Percentiles rank a stretch among this genome's conserved stretches.
Conservation (phyloP, 2,888 invertebrate genomes). For the Crematogaster levior region DNA sequence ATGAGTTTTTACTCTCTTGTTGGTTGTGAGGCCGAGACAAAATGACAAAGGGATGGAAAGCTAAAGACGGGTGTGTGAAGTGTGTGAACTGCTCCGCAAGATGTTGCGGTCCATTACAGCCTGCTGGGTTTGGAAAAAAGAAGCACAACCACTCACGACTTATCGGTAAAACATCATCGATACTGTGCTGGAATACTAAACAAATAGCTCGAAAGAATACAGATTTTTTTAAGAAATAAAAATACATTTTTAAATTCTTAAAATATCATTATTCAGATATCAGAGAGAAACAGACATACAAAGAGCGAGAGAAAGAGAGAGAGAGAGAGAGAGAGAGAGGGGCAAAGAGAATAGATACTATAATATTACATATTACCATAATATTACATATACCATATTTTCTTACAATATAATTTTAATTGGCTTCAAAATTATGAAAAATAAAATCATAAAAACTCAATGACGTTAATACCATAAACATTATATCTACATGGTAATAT, state of each 20-base stretch:
- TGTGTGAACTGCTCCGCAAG: slow-evolving; percentile 81
- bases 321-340: no score
- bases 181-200: slow-evolving; percentile 81
- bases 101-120: slow-evolving; percentile 83
- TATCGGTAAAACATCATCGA: slow-evolving; percentile 82
- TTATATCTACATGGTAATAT: not conserved
- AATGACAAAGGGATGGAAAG: slow-evolving; percentile 50
- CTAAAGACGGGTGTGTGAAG: slow-evolving; percentile 77
- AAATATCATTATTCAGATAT: not conserved
- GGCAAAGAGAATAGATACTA: no score
- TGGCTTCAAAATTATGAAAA: not conserved
- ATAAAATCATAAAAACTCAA: not conserved
- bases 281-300: no score
- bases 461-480: not conserved
- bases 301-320: not conserved
- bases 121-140: slow-evolving; percentile 75
- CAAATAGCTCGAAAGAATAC: slow-evolving; percentile 61
- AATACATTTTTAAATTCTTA: not conserved
- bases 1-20: slow-evolving; percentile 44
- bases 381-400: no score
- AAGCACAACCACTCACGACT: slow-evolving; percentile 64
- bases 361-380: not conserved
- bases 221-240: slow-evolving; percentile 11
- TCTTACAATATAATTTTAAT: not conserved
- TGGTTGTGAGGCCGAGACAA: slow-evolving; percentile 32